Evolutionary conservation across 1,140 invertebrate genomes (phyloP), one percentile per base, ranked within the genome.

Genomic region (Platyura marginata): DNA sequence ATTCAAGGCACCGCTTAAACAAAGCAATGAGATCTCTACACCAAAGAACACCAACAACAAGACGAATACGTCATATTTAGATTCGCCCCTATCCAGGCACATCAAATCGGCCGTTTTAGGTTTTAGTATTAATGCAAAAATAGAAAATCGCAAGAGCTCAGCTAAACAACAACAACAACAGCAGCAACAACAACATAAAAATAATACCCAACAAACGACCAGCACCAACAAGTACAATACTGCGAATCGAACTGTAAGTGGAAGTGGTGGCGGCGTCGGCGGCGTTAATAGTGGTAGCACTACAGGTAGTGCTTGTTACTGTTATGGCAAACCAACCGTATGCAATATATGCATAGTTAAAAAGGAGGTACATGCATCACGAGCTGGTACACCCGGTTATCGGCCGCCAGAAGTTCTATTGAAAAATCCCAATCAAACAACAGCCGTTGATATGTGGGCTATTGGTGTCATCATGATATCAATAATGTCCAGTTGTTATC

Each of bases 371-470:
- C 64, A 72, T 20, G 87, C 86, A 2, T 75, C 80, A 9, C 65
- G 88, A 49, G 87, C 87, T 32, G 88, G 89, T 21, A 93, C 88
- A n/a, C 83, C 86, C 19, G 88, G 58, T 44, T 92, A 85, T 56
- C 67, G 88, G 33, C 80, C 89, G 41, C 88, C 88, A 0, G 89
- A 94, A 68, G 85, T 92, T 39, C 60, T 90, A 23, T 64, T 90
- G 21, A 84, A 84, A 54, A 74, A 74, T 61, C 64, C 69, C 10
- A 61, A 75, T 41, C 86, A 90, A 65, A 78, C 79, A 5, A 65
- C 64, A 69, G 83, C 81, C 48, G 79, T 94, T 46, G 89, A 94
- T 65, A 71, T 90, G 42, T 93, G 89, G 89, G 83, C 88, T 25
- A 38, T 75, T 33, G 89, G 89, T 29, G 78, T 92, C 3, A 88